Conservation (phyloP, 30 jellyfish, hydroid and myxozoan genomes). For the Sanderia malayensis region DNA sequence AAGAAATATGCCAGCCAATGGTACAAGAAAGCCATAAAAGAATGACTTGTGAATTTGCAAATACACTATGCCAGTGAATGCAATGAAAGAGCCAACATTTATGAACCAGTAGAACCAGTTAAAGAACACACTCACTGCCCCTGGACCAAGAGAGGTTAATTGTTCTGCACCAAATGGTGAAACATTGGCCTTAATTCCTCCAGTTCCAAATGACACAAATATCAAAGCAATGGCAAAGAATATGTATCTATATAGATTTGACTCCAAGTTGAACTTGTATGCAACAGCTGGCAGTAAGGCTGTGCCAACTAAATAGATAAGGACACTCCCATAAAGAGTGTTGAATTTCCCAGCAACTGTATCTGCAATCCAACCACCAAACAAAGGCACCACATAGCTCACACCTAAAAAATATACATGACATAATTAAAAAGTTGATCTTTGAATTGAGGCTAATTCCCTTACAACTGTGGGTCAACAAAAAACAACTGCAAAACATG, state of each 20-base stretch:
- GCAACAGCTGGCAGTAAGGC: slow-evolving; percentile 63
- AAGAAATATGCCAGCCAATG: slow-evolving; percentile 52
- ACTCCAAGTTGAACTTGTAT: slow-evolving; percentile 1
- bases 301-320: slow-evolving; percentile 82
- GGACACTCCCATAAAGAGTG: slow-evolving; percentile 60
- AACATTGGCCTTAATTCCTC: slow-evolving; percentile 87
- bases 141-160: slow-evolving; percentile 67
- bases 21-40: slow-evolving; percentile 72
- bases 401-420: slow-evolving; percentile 78
- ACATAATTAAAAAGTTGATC: too few relatives aligned
- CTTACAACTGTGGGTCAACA: too few relatives aligned
- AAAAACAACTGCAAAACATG: too few relatives aligned
- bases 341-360: slow-evolving; percentile 73
- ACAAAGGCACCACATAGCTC: slow-evolving; percentile 68
- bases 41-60: slow-evolving; percentile 59
- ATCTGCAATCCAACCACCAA: slow-evolving; percentile 97
- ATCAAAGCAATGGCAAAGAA: slow-evolving; percentile 70
- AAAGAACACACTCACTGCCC: slow-evolving; percentile 70
- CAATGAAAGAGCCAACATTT: slow-evolving; percentile 77
- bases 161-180: slow-evolving; percentile 95
- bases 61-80: slow-evolving; percentile 76
- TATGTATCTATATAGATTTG: slow-evolving; percentile 3
- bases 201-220: slow-evolving; percentile 82
- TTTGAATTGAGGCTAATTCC: too few relatives aligned
- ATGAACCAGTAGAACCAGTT: slow-evolving; percentile 93